Evolutionary conservation across 92 coral and sea anemone genomes (phyloP), one percentile per base, ranked within the genome.

Genomic region (Heteractis magnifica): DNA sequence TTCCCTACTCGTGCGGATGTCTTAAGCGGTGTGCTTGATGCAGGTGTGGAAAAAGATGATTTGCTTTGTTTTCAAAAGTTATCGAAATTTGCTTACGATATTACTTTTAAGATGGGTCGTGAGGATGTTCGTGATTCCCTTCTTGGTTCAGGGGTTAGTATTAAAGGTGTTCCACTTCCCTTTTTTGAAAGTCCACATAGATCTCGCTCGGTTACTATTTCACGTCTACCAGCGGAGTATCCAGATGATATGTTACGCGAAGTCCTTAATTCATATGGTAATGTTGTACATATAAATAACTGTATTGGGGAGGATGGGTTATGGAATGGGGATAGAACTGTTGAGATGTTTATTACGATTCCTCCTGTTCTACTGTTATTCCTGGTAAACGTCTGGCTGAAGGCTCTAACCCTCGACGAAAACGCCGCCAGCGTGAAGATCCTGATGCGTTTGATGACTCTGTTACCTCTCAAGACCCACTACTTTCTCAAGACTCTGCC

Each of bases 241-340:
- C 58, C 79, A 0, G 60, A 76, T 51, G 51, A 12, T 4, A 6
- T 0, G 0, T 11, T 76, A 12, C 0, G 0, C 0, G 79, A 41
- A 4, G 21, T 11, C 6, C 21, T 49, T 26, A 11, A 5, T 76
- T 16, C n/a, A 1, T 76, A 12, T 20, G 79, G 79, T 76, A 4
- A 4, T 15, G 79, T 76, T 76, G n/a, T 13, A 5, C 12, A n/a
- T 75, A 18, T 9, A 18, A 41, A 44, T 5, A 4, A 8, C 79
- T 15, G n/a, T 26, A 26, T 14, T 15, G 79, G 49, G 18, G 79
- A 76, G 0, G 23, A n/a, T n/a, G 79, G 79, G 12, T 11, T 80
- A 52, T 34, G 49, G 49, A 80, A 18, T 49, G 84, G 84, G 8
- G 75, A 65, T 62, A 59, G 84, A 3, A 0, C 8, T 18, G 74